phyloP scores from a whole-genome alignment of 2,888 invertebrate genomes.

The Polyommatus icarus region DNA sequence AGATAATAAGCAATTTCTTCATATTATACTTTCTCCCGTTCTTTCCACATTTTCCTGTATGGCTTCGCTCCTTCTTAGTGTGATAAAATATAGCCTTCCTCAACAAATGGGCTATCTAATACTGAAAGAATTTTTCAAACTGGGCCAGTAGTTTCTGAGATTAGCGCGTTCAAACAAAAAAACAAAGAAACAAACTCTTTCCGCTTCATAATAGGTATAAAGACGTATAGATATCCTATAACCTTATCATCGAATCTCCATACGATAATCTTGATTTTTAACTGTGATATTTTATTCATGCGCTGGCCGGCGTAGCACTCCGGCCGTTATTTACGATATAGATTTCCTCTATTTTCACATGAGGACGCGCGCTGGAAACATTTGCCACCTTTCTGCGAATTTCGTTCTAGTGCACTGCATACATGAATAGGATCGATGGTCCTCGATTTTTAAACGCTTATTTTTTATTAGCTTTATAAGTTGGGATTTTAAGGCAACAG shows the following conservation, averaged over 20 bases:
- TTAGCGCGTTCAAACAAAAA: too few species aligned
- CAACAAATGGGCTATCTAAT: too few species aligned
- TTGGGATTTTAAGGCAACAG: background rate
- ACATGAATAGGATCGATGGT: conserved; percentile 38
- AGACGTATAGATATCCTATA: too few species aligned
- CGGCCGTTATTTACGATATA: conserved; percentile 32
- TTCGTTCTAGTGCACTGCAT: conserved; percentile 39
- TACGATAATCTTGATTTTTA: conserved; percentile 12
- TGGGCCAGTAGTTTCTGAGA: too few species aligned
- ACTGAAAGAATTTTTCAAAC: too few species aligned
- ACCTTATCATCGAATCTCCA: background rate
- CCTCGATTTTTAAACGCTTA: conserved; percentile 27
- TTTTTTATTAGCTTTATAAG: background rate
- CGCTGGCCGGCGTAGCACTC: conserved; percentile 29
- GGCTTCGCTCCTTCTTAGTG: too few species aligned
- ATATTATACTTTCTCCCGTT: too few species aligned
- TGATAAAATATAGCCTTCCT: too few species aligned
- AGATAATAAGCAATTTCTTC: too few species aligned
- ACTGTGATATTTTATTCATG: conserved; percentile 26
- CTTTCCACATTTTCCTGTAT: too few species aligned
- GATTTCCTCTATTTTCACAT: conserved; percentile 36
- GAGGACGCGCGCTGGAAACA: conserved; percentile 35
- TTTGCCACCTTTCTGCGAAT: conserved; percentile 38
- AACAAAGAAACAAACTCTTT: too few species aligned
- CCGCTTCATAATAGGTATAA: too few species aligned